These are phyloP conservation scores for Anoplophora glabripennis DNA, from an alignment of 1,140 invertebrate species.

Conservation along the genomic window DNA sequence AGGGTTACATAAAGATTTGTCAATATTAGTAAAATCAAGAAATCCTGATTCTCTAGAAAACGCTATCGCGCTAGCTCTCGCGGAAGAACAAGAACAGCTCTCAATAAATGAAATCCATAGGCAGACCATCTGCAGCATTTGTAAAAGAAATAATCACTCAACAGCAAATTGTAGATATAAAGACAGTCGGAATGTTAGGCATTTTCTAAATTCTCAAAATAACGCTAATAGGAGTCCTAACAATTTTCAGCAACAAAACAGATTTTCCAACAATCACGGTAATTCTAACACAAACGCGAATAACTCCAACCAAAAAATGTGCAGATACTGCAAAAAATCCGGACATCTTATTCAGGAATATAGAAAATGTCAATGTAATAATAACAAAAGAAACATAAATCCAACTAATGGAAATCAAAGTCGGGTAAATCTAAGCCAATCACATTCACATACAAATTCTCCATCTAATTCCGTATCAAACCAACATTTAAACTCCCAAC, in stretches of 20 bases:
- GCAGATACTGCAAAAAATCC: slow-evolving; percentile 26
- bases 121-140: background rate
- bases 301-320: background rate
- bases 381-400: slow-evolving; percentile 6
- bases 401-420: no score
- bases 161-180: slow-evolving; percentile 4
- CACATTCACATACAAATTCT: no score
- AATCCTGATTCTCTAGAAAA: no score
- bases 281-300: no score
- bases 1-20: no score
- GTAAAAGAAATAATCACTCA: slow-evolving; percentile 1
- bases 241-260: background rate
- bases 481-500: background rate
- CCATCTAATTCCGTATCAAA: no score
- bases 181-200: background rate
- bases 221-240: background rate
- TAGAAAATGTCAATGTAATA: slow-evolving; percentile 16
- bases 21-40: no score
- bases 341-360: slow-evolving; percentile 22
- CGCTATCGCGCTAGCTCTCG: no score
- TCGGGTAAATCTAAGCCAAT: no score
- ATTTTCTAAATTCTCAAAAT: background rate
- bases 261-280: background rate
- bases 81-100: slow-evolving; percentile 31
- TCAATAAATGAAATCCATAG: slow-evolving; percentile 15